phyloP scores from a whole-genome alignment of 2,113 vertebrate species.

The Scopus umbretta region DNA sequence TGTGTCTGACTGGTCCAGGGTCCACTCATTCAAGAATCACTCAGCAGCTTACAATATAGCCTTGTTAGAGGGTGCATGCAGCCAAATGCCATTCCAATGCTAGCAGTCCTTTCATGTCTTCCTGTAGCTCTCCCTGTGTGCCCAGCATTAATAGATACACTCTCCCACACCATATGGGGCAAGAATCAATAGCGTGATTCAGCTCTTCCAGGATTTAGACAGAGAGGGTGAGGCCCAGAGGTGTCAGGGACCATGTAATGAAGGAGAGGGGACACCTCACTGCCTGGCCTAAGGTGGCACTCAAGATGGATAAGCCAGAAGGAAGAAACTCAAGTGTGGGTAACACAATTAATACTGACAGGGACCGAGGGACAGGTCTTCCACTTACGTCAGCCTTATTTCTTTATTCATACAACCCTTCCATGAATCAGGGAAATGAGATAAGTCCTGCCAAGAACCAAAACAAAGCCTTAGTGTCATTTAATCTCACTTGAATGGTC shows the following conservation, averaged over 20 bases:
- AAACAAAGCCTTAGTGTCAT: background rate
- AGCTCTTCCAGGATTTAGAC: background rate
- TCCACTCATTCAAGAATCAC: background rate
- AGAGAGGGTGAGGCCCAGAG: background rate
- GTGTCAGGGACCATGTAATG: background rate
- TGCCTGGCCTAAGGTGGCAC: background rate
- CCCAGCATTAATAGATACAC: background rate
- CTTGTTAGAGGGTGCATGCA: background rate
- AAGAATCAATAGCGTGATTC: background rate
- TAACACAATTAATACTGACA: background rate
- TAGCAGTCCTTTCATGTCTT: background rate
- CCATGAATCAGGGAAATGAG: background rate
- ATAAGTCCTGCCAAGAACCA: background rate
- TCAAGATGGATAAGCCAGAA: background rate
- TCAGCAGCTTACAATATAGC: background rate
- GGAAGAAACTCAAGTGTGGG: background rate
- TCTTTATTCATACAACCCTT: background rate
- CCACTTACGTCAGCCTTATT: background rate
- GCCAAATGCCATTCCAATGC: background rate
- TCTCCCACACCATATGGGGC: fast-evolving
- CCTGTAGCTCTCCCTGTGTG: background rate
- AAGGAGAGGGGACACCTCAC: background rate
- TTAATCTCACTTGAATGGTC: background rate
- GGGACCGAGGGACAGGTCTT: background rate
- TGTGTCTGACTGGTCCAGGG: background rate